Evolutionary conservation across 2,888 invertebrate species (phyloP).

Genomic region (Microchrysa polita): DNA sequence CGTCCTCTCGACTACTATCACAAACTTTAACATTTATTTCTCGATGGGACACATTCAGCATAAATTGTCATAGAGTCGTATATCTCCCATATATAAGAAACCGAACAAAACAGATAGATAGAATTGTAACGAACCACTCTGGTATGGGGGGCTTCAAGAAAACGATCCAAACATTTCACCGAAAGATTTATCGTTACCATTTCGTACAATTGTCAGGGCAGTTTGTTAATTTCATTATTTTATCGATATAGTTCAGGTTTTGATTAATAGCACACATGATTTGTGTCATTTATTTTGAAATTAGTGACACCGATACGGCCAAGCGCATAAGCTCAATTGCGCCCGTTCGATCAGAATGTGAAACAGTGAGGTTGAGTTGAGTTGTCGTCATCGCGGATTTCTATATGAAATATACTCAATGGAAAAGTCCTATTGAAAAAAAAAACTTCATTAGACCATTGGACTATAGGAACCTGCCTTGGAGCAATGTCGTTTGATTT

Average conservation of each 20-base stretch:
- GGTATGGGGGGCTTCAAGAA: slow-evolving; percentile 5
- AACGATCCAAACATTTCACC: slow-evolving; percentile 16
- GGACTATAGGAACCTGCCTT: not conserved
- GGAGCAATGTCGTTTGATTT: not conserved
- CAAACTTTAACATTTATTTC: no score
- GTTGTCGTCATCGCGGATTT: no score
- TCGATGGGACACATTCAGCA: no score
- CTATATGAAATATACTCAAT: not conserved
- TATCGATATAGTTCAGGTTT: slow-evolving; percentile 32
- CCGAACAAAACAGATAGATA: not conserved
- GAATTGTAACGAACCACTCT: not conserved
- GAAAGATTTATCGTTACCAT: slow-evolving; percentile 35
- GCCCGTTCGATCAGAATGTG: not conserved
- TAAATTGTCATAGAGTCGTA: no score
- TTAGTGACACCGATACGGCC: not conserved
- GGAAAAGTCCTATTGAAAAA: not conserved
- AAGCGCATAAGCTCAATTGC: not conserved
- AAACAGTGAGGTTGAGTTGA: no score
- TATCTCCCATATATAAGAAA: not conserved
- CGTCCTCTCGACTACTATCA: no score
- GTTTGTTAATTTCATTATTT: slow-evolving; percentile 44
- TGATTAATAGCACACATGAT: slow-evolving; percentile 36
- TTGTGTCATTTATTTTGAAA: slow-evolving; percentile 34
- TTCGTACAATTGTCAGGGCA: slow-evolving; percentile 40
- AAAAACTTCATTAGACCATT: no score